A percentile compares a stretch with the other conserved stretches of the same genome.
These are phyloP conservation scores for Trissolcus basalis DNA, from an alignment of 1,140 invertebrate genomes.

Conservation along the genomic window DNA sequence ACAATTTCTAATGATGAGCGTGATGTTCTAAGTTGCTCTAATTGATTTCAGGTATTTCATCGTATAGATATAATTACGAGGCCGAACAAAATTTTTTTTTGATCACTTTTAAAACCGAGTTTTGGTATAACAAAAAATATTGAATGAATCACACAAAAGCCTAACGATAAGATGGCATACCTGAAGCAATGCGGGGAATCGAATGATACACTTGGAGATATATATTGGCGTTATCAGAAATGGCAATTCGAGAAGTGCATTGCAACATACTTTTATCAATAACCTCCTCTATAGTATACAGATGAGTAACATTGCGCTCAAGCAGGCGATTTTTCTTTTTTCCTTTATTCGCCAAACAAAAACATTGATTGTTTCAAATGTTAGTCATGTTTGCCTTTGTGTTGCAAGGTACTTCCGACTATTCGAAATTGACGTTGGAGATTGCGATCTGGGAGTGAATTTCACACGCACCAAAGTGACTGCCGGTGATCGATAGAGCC, in stretches of 20 bases:
- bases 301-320: constrained; percentile 25
- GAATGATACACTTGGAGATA: constrained; percentile 37
- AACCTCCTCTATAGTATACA: neutral
- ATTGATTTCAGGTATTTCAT: no score
- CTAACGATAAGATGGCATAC: constrained; percentile 45
- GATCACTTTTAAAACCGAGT: no score
- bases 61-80: no score
- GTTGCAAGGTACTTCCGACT: constrained; percentile 1
- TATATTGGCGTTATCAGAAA: constrained; percentile 57
- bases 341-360: constrained; percentile 1
- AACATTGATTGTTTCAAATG: constrained; percentile 15
- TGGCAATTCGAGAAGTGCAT: constrained; percentile 47
- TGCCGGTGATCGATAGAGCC: no score
- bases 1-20: constrained; percentile 39
- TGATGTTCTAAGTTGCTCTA: constrained; percentile 17
- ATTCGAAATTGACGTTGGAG: neutral
- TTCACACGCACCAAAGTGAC: neutral
- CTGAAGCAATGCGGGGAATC: constrained; percentile 19
- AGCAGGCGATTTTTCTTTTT: constrained; percentile 13
- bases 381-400: constrained; percentile 19
- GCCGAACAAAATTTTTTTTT: no score
- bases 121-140: no score
- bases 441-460: neutral
- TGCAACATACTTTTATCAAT: constrained; percentile 33
- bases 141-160: constrained; percentile 35